Evolutionary conservation across 2,797 vertebrate species (phyloP), one percentile per base, ranked within the genome.

Genomic region (Hypotaenidia okinawae): DNA sequence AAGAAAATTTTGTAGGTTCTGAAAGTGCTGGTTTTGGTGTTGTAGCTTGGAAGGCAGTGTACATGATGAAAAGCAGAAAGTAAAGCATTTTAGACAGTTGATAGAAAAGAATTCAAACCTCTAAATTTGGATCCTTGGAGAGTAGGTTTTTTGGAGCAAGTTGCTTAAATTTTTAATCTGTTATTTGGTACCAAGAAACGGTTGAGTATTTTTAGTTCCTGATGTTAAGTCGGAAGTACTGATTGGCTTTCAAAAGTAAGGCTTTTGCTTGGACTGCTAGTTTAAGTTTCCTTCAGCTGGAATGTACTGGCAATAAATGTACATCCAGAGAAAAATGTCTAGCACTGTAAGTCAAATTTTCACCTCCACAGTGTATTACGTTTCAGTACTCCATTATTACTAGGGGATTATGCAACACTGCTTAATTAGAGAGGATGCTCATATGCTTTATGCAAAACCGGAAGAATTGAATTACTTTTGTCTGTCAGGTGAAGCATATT

Each of bases 261-360:
- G 8, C 22, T 57, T 87, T 69, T 69, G 25, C 12, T 64, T 74
- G 52, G n/a, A 41, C 37, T 49, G 4, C 30, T 69, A 76, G 11
- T 10, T 7, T 6, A 52, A 83, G 13, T 69, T 84, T 78, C 12
- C n/a, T 78, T 77, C 39, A 72, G 10, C 39, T 87, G 37, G 37
- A 83, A 39, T 35, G 9, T 64, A 11, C 25, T 80, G 9, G 32
- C n/a, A 85, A 24, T 49, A 62, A 10, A 30, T 37, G 11, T 39
- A 39, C 10, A 30, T 59, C 49, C 69, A 61, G 18, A 47, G 35
- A 85, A 87, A n/a, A 7, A 5, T 80, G 24, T 57, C 8, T 6
- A 28, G 21, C 32, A 41, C 9, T 13, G 4, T 18, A 73, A 52
- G 24, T 32, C 0, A 0, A 41, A n/a, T 79, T 79, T 84, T 72